These are phyloP conservation scores for Tachuris rubrigastra DNA, from an alignment of 2,113 vertebrate species.

Conservation along the genomic window DNA sequence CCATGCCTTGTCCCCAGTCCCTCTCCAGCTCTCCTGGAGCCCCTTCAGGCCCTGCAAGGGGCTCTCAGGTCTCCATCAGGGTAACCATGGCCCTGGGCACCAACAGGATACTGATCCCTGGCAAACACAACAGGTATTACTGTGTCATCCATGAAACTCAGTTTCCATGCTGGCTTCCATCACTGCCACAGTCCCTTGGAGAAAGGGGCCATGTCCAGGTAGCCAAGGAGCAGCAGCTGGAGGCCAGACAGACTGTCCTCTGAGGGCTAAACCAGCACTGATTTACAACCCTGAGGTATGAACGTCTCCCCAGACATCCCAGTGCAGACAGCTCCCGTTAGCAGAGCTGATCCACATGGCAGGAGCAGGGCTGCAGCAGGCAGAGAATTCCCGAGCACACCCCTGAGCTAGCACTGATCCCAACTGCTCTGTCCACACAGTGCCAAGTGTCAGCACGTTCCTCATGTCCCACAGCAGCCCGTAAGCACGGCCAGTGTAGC, in stretches of 20 bases:
- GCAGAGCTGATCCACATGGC: slow-evolving; percentile 14
- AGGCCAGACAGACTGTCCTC: slow-evolving; percentile 6
- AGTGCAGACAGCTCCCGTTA: slow-evolving; percentile 5
- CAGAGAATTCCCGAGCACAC: background rate
- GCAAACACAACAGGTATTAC: background rate
- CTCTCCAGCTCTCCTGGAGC: background rate
- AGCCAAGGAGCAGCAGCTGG: slow-evolving; percentile 43
- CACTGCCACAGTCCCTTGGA: background rate
- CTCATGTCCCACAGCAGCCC: background rate
- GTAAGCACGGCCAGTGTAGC: background rate
- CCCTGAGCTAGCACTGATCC: background rate
- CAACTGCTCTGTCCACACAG: background rate
- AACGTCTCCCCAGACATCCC: background rate
- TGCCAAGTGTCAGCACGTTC: background rate
- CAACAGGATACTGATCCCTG: background rate
- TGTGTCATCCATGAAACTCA: background rate
- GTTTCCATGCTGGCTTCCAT: background rate
- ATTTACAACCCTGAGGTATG: background rate
- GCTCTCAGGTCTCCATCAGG: background rate
- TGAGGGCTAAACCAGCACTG: background rate
- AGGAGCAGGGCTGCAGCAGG: background rate
- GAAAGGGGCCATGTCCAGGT: background rate
- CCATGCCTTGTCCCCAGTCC: background rate
- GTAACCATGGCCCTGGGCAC: background rate
- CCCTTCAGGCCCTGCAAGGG: background rate